A percentile compares a stretch with the other conserved stretches of the same genome.
These are phyloP conservation scores for Cotesia vestalis DNA, from an alignment of 1,140 invertebrate species.

Conservation along the genomic window DNA sequence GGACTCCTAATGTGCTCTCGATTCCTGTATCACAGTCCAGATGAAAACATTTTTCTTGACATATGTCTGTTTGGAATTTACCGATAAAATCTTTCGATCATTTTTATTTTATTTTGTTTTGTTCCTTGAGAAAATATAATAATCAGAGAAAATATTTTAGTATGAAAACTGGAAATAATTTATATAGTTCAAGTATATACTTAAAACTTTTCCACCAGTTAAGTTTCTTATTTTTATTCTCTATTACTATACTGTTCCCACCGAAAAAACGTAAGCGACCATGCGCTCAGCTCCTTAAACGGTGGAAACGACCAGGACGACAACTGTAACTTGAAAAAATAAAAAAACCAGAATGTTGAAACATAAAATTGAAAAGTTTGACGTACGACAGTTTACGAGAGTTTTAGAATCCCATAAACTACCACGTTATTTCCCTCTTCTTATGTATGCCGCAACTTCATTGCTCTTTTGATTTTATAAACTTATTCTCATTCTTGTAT, in stretches of 20 bases:
- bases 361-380: slow-evolving; percentile 66
- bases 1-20: not conserved
- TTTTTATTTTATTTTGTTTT: too few relatives aligned
- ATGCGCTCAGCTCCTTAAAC: slow-evolving; percentile 43
- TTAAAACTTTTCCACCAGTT: not conserved
- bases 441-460: slow-evolving; percentile 59
- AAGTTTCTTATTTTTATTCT: not conserved
- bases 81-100: too few relatives aligned
- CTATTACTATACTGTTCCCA: not conserved
- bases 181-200: slow-evolving; percentile 34
- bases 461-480: slow-evolving; percentile 34
- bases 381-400: slow-evolving; percentile 58
- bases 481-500: slow-evolving; percentile 3
- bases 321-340: slow-evolving; percentile 16
- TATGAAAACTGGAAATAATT: slow-evolving; percentile 38
- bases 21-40: too few relatives aligned
- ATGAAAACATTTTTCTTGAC: too few relatives aligned
- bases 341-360: slow-evolving; percentile 49
- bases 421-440: slow-evolving; percentile 57
- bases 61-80: too few relatives aligned
- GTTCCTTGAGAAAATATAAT: too few relatives aligned
- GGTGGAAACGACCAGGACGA: slow-evolving; percentile 33
- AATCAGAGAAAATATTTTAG: not conserved
- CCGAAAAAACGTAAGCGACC: not conserved
- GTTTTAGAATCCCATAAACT: slow-evolving; percentile 64